A percentile compares a stretch with the other conserved stretches of the same genome.
These are phyloP conservation scores for Podarcis siculus DNA, from an alignment of 2,797 vertebrate genomes.

Conservation along the genomic window DNA sequence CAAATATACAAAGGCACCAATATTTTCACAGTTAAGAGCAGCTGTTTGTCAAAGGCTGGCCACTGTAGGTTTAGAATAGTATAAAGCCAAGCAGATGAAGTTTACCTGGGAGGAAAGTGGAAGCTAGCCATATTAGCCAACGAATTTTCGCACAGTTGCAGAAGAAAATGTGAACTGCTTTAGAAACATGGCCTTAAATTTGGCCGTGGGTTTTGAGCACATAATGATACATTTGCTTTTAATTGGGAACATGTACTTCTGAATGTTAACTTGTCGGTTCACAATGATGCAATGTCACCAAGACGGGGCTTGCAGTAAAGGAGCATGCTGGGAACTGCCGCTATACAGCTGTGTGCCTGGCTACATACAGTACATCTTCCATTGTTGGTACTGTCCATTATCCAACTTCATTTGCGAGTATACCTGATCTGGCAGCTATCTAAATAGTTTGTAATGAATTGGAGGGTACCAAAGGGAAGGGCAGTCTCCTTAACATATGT, in stretches of 20 bases:
- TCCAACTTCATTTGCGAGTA: background rate
- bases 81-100: background rate
- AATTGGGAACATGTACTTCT: background rate
- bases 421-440: background rate
- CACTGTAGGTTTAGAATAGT: background rate
- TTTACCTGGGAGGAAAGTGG: background rate
- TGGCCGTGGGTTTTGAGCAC: background rate
- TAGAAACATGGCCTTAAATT: background rate
- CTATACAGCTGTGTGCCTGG: background rate
- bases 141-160: background rate
- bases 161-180: background rate
- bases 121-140: background rate
- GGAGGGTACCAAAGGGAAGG: too few relatives aligned
- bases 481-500: too few relatives aligned
- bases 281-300: too few relatives aligned
- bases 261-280: too few relatives aligned
- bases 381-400: background rate
- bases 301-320: background rate
- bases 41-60: background rate
- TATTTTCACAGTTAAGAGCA: constrained; percentile 14
- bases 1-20: background rate
- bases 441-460: background rate
- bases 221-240: background rate
- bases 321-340: background rate
- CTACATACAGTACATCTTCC: background rate